Base-by-base conservation (phyloP, 1,140 invertebrate species). In the Halesus radiatus region DNA sequence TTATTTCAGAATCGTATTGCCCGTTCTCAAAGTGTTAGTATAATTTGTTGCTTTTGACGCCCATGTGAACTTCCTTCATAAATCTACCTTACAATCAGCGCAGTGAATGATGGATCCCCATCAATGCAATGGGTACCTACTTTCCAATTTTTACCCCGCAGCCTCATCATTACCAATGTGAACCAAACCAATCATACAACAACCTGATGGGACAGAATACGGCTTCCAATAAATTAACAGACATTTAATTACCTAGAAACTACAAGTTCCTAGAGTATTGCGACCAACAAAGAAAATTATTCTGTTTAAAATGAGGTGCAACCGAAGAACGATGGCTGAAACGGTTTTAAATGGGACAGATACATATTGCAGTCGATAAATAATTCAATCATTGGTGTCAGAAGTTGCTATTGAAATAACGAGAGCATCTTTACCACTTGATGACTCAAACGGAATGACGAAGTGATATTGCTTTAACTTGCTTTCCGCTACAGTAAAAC, bases 371-470 rank as follows among this genome's bases (percentile, higher is more conserved):
- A 32, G 16, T 29, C 62, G 7, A 66, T 66, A 66, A 66, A 32
- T 66, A 29, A 66, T 29, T 66, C 29, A 66, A 66, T 66, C n/a
- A n/a, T 13, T 66, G 16, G 62, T 66, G 62, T 66, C 26, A 66
- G 62, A 66, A 66, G 62, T 8, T 29, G 26, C 23, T 37, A 15
- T 66, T n/a, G 22, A 66, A 66, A n/a, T 66, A 66, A 66, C 5
- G 3, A 32, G 62, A 66, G 62, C 62, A 37, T 37, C 62, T 29
- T 66, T 10, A 10, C 37, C n/a, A 66, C 3, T 10, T 32, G 62
- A 37, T 66, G 62, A 16, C 29, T 22, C 29, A 64, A 64, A 66
- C 62, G 2, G 20, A 20, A 23, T 22, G 56, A 60, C 18, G 23
- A 60, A 60, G 3, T 60, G 3, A 7, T 5, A n/a, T 6, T 6